Evolutionary conservation across 2,888 invertebrate genomes (phyloP).

Genomic region (Beris chalybata): DNA sequence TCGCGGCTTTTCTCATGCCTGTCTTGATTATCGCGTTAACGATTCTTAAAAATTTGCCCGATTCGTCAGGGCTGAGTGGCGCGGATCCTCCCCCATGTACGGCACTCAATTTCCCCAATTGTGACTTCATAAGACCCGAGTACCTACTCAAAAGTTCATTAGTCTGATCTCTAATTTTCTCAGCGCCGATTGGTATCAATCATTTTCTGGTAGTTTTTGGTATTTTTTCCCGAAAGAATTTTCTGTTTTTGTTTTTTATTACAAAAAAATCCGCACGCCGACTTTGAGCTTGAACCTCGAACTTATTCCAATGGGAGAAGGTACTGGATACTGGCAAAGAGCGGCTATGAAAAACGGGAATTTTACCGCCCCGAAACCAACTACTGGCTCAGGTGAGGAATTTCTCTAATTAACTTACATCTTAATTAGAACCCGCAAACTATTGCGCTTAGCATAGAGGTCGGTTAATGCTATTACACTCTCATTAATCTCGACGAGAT

Average conservation of each 20-base stretch:
- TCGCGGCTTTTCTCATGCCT: no score
- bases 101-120: no score
- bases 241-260: no score
- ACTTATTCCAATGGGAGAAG: no score
- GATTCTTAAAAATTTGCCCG: neutral
- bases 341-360: slow-evolving; percentile 12
- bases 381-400: slow-evolving; percentile 35
- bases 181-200: slow-evolving; percentile 36
- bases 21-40: no score
- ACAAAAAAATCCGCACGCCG: no score
- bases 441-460: slow-evolving; percentile 36
- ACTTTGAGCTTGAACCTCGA: no score
- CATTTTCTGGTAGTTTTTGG: slow-evolving; percentile 35
- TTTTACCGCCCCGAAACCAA: slow-evolving; percentile 31
- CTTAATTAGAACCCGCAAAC: slow-evolving; percentile 38
- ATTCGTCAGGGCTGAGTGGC: slow-evolving; percentile 17
- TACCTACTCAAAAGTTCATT: slow-evolving; percentile 35
- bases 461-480: slow-evolving; percentile 38
- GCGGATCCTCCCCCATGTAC: slow-evolving; percentile 17
- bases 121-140: neutral
- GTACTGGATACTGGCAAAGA: no score
- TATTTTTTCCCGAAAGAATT: neutral
- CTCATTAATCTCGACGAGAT: slow-evolving; percentile 36
- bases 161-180: slow-evolving; percentile 34
- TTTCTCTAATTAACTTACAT: slow-evolving; percentile 40